Base-by-base conservation (phyloP, 1,140 invertebrate genomes). In the Conus ventricosus region DNA sequence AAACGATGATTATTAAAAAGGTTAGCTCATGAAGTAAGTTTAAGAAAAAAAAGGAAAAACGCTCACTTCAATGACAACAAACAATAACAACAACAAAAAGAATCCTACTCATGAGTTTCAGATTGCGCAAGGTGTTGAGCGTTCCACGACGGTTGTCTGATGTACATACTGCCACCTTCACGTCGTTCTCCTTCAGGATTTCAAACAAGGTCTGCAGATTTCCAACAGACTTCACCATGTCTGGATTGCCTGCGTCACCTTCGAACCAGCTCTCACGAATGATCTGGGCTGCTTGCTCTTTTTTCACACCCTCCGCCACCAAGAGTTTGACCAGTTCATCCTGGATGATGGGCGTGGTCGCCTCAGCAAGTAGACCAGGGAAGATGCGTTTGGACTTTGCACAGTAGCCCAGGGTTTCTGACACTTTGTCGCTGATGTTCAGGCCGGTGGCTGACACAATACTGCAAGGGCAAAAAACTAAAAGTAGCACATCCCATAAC, bases 131-230 rank as follows among this genome's bases (percentile, higher is more conserved):
- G 0, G 94, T 92, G 5, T 92, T 91, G 75, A 94, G 57, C 11
- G 95, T 96, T 39, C 94, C 95, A 71, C 92, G 82, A 13, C 94
- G 91, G 85, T 93, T 95, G 90, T 96, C 96, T 53, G 95, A 93
- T 4, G 96, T 96, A 85, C 95, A 96, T 53, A 96, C 93, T 15
- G 96, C 96, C 86, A 90, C 87, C 91, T 96, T 96, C 3, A 96
- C 91, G n/a, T 93, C 92, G 83, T 95, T 92, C 20, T 90, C 87
- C 86, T 94, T 93, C 0, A 96, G 92, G 67, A 95, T 92, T 82
- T 94, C 91, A 91, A 96, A 96, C 82, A 96, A 87, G 53, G 91
- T 93, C 81, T 92, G 91, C 57, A 95, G 86, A 87, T 96, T 94
- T 23, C 93, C 83, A 8, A 96, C 90, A 81, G 94, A 91, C 90